Evolutionary conservation across 2,113 vertebrate genomes (phyloP), one percentile per base, ranked within the genome.

Genomic region (Carettochelys insculpta): DNA sequence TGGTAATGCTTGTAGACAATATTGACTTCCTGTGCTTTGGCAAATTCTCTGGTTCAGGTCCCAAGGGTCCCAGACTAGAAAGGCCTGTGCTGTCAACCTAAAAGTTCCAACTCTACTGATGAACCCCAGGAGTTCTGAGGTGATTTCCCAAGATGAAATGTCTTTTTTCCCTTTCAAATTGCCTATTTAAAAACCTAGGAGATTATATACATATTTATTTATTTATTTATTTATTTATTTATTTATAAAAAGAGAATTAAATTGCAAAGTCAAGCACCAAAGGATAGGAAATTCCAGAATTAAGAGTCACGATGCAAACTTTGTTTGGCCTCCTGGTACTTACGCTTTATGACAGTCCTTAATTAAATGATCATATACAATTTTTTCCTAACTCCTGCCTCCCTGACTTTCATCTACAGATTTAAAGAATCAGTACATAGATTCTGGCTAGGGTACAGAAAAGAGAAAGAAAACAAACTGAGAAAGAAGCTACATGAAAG

Each of bases 151-250:
- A 68, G 38, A 27, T 43, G 41, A 6, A 43, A 43, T 73, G 6
- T 16, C 10, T 73, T 29, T 5, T 1, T 43, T 8, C n/a, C n/a
- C n/a, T n/a, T n/a, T n/a, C n/a, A n/a, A n/a, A n/a, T n/a, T n/a
- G n/a, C n/a, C n/a, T n/a, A n/a, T 85, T 84, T 53, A 1, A 75
- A 83, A 12, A 82, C 51, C 34, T 81, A 68, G 52, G 52, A 1
- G 0, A 0, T 2, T 27, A 3, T 22, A 71, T 79, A 1, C 3
- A 41, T 51, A 61, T 22, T 7, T 78, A 81, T n/a, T n/a, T n/a
- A n/a, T n/a, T n/a, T n/a, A n/a, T n/a, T n/a, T n/a, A n/a, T n/a
- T n/a, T n/a, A n/a, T n/a, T n/a, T n/a, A n/a, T n/a, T n/a, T n/a
- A n/a, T n/a, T n/a, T n/a, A n/a, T n/a, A n/a, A 41, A 81, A 81